phyloP scores from a whole-genome alignment of 2,888 invertebrate genomes.

The Temnothorax unifasciatus region DNA sequence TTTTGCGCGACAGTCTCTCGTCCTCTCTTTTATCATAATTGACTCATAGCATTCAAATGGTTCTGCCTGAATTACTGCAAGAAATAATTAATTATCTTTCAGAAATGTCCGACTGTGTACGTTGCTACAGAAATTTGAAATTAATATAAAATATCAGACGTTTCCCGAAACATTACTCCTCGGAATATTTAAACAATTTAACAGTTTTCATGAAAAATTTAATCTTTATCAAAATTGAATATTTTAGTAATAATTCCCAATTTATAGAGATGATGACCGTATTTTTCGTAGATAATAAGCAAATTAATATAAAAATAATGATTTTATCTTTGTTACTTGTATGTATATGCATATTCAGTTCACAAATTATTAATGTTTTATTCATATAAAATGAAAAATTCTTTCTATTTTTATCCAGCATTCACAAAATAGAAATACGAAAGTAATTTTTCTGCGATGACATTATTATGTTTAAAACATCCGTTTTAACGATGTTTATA shows the following conservation, averaged over 20 bases:
- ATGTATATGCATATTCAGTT: neutral
- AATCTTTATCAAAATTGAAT: neutral
- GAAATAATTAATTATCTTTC: constrained; percentile 8
- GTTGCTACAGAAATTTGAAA: neutral
- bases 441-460: neutral
- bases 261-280: neutral
- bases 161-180: neutral
- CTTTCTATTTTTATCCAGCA: neutral
- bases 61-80: neutral
- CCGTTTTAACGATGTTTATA: neutral
- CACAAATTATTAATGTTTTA: constrained; percentile 28
- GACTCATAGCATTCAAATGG: neutral
- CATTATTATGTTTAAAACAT: neutral
- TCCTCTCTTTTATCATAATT: constrained; percentile 1
- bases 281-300: neutral
- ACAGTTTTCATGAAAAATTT: neutral
- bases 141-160: neutral
- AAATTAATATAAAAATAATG: neutral
- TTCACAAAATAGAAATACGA: neutral
- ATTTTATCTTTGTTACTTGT: neutral
- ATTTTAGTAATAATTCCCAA: neutral
- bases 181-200: neutral
- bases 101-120: neutral
- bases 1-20: neutral
- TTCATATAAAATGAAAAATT: neutral